Evolutionary conservation across 2,888 invertebrate genomes (phyloP).

Genomic region (Epicampocera succincta): DNA sequence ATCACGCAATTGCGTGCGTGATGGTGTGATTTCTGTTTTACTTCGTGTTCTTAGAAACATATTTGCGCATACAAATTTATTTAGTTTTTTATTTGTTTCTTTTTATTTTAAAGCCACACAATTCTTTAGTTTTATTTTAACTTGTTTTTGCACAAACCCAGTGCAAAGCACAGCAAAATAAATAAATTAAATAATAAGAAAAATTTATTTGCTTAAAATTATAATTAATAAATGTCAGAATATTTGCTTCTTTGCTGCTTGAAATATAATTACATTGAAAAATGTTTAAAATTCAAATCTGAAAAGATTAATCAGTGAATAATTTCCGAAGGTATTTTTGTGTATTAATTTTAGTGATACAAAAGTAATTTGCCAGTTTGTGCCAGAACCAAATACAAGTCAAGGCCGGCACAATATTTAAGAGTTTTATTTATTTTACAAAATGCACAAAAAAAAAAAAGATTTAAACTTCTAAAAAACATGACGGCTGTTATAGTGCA

Average conservation of each 20-base stretch:
- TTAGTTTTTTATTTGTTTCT: not conserved
- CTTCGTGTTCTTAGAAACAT: not conserved
- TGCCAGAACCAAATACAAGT: not conserved
- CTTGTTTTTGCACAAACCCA: not conserved
- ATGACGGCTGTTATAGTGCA: too few species aligned
- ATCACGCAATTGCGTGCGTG: slow-evolving; percentile 66
- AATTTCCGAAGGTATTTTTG: not conserved
- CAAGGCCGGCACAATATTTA: not conserved
- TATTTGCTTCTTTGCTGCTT: slow-evolving; percentile 8
- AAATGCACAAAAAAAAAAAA: too few species aligned
- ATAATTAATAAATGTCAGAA: slow-evolving; percentile 34
- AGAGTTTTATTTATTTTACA: not conserved
- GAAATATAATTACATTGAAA: slow-evolving; percentile 2
- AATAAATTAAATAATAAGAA: not conserved
- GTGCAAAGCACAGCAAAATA: too few species aligned
- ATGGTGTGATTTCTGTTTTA: slow-evolving; percentile 43
- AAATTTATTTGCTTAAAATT: slow-evolving; percentile 13
- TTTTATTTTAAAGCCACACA: not conserved
- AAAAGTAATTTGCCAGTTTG: not conserved
- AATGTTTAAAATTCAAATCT: not conserved
- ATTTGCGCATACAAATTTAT: too few species aligned
- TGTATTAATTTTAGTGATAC: not conserved
- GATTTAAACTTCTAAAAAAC: too few species aligned
- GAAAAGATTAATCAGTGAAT: not conserved
- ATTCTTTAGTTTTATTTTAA: slow-evolving; percentile 4